Base-by-base conservation (phyloP, 2,113 vertebrate genomes). In the Sapayoa aenigma region DNA sequence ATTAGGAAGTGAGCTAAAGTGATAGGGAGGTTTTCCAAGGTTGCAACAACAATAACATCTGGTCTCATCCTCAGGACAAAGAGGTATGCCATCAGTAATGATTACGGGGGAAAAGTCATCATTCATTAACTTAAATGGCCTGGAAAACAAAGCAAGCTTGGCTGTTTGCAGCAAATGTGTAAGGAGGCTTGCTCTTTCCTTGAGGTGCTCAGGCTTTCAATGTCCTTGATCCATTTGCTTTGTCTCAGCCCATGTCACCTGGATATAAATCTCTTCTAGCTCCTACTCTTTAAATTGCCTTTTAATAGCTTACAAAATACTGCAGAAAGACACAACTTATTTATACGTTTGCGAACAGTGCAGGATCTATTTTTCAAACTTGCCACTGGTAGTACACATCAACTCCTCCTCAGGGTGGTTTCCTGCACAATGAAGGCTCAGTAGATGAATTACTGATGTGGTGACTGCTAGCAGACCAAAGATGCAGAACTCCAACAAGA, bases 121-220 rank as follows among this genome's bases (percentile, higher is more conserved):
- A 79, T 84, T 93, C 50, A 50, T 89, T 92, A 83, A 82, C 81
- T 49, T 72, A 80, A 94, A 94, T 77, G 41, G 58, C 10, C 74
- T 85, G 76, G 63, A 87, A 95, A 93, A 75, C 73, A 90, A 96
- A 95, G 67, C 62, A 91, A 89, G 56, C 25, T 58, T 78, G 49
- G 41, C 25, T 93, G 47, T 93, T 91, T 71, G 74, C 63, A 94
- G 60, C 23, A 89, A 74, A 47, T 27, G 8, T 46, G n/a, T 63
- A 62, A 14, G 72, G 74, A 93, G 35, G 37, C 47, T 86, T n/a
- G 11, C 19, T 50, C 11, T 56, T 65, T 52, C 56, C 49, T 69
- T 56, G 37, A 77, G 37, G 18, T 90, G 66, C 46, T 90, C 71
- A 84, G 68, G 42, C 16, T 85, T 91, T 91, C 84, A 86, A 2